Evolutionary conservation across 2,888 invertebrate species (phyloP).

Genomic region (Parochlus steinenii): DNA sequence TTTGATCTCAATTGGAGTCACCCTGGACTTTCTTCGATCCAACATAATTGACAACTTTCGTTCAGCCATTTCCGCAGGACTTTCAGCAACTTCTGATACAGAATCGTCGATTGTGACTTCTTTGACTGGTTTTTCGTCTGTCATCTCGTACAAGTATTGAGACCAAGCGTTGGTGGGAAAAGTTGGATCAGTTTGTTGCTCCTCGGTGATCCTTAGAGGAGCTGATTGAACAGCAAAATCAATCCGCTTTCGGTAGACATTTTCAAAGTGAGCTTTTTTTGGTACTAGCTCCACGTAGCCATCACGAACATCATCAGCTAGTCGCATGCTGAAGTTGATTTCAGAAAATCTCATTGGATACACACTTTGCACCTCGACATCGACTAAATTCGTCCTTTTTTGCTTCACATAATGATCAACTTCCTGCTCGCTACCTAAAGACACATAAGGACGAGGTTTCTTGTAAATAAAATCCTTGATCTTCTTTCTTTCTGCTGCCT

Average conservation of each 20-base stretch:
- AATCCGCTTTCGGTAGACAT: slow-evolving; percentile 38
- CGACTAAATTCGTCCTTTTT: slow-evolving; percentile 39
- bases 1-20: slow-evolving; percentile 14
- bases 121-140: slow-evolving; percentile 20
- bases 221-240: slow-evolving; percentile 41
- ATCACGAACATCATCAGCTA: slow-evolving; percentile 41
- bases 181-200: slow-evolving; percentile 48
- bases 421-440: slow-evolving; percentile 47
- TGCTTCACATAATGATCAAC: slow-evolving; percentile 36
- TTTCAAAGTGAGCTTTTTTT: slow-evolving; percentile 36
- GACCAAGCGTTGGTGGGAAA: slow-evolving; percentile 54
- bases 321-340: slow-evolving; percentile 36
- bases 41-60: slow-evolving; percentile 14
- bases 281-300: slow-evolving; percentile 50
- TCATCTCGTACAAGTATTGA: slow-evolving; percentile 38
- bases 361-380: slow-evolving; percentile 47
- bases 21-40: slow-evolving; percentile 7
- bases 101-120: slow-evolving; percentile 18
- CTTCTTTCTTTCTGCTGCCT: slow-evolving; percentile 29
- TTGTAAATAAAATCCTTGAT: slow-evolving; percentile 40
- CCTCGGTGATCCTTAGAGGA: slow-evolving; percentile 29
- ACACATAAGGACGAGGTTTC: slow-evolving; percentile 38
- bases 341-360: slow-evolving; percentile 36
- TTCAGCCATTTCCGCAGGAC: slow-evolving; percentile 17
- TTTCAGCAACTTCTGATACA: slow-evolving; percentile 22